phyloP scores from a whole-genome alignment of 2,113 vertebrate genomes.

The Chionodraco myersi region DNA sequence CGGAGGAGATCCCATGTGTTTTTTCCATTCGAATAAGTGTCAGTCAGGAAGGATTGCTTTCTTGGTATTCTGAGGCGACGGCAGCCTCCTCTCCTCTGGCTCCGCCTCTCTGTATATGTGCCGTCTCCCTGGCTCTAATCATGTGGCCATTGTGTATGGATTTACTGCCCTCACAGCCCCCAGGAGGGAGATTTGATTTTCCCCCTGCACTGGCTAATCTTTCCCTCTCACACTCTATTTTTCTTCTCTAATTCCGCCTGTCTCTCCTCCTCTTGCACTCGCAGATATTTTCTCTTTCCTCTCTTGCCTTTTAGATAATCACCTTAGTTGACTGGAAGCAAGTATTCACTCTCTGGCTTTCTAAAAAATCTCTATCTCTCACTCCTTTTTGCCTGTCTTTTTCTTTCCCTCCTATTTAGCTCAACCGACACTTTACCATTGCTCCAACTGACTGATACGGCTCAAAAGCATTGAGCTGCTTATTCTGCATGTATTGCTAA shows the following conservation, averaged over 20 bases:
- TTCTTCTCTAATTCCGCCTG: slow-evolving; percentile 53
- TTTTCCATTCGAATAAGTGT: slow-evolving; percentile 53
- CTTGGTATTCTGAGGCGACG: slow-evolving; percentile 42
- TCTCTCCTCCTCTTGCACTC: slow-evolving; percentile 29
- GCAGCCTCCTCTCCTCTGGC: slow-evolving; percentile 25
- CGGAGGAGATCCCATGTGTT: slow-evolving; percentile 34
- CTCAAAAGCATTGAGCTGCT: not conserved
- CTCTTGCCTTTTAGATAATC: slow-evolving; percentile 36
- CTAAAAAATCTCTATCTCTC: not conserved
- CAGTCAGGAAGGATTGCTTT: slow-evolving; percentile 37
- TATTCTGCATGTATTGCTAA: not conserved
- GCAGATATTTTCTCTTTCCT: slow-evolving; percentile 21
- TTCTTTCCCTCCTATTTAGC: not conserved
- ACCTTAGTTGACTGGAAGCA: slow-evolving; percentile 34
- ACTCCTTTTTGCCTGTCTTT: not conserved
- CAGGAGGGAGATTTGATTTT: slow-evolving; percentile 74
- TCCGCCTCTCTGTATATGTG: slow-evolving; percentile 28
- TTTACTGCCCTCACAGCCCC: slow-evolving; percentile 73
- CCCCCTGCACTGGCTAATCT: slow-evolving; percentile 66
- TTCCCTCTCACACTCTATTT: slow-evolving; percentile 54
- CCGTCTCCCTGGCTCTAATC: slow-evolving; percentile 70
- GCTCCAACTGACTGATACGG: not conserved
- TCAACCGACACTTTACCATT: not conserved
- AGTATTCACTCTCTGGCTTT: slow-evolving; percentile 7
- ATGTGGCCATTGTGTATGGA: slow-evolving; percentile 75